phyloP scores from a whole-genome alignment of 2,113 vertebrate species.

The Peromyscus polionotus region DNA sequence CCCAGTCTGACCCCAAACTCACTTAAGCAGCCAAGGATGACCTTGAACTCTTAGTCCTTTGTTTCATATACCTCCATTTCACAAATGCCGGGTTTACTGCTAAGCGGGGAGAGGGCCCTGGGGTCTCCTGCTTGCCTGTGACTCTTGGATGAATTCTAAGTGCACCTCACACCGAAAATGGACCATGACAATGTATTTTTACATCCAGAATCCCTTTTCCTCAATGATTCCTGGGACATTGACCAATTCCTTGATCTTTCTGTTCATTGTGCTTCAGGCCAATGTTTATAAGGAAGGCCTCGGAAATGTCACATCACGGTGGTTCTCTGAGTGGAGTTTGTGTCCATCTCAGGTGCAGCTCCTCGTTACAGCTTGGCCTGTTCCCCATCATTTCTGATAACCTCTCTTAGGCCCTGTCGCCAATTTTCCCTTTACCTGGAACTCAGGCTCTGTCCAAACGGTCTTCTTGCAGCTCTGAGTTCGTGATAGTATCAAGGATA shows the following conservation, averaged over 20 bases:
- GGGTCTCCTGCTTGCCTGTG: neutral
- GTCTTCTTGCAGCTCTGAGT: neutral
- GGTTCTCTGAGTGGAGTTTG: neutral
- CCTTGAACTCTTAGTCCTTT: neutral
- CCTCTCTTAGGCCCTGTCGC: neutral
- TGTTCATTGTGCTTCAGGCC: neutral
- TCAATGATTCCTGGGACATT: neutral
- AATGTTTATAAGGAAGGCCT: neutral
- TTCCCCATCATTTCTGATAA: neutral
- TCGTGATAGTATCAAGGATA: neutral
- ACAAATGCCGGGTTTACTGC: neutral
- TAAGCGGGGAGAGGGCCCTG: neutral
- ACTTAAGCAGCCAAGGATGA: neutral
- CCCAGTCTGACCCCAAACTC: neutral
- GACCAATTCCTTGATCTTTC: neutral
- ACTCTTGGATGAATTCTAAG: neutral
- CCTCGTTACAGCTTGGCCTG: neutral
- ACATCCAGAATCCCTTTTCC: neutral
- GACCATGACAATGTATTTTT: neutral
- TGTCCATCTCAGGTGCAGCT: neutral
- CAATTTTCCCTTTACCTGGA: neutral
- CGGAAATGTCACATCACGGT: accelerated
- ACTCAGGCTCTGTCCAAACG: neutral
- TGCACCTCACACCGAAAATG: neutral
- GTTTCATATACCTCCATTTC: neutral